A percentile compares a stretch with the other conserved stretches of the same genome.
Conservation (phyloP, 2,888 invertebrate genomes). For the Drosophila testacea region DNA sequence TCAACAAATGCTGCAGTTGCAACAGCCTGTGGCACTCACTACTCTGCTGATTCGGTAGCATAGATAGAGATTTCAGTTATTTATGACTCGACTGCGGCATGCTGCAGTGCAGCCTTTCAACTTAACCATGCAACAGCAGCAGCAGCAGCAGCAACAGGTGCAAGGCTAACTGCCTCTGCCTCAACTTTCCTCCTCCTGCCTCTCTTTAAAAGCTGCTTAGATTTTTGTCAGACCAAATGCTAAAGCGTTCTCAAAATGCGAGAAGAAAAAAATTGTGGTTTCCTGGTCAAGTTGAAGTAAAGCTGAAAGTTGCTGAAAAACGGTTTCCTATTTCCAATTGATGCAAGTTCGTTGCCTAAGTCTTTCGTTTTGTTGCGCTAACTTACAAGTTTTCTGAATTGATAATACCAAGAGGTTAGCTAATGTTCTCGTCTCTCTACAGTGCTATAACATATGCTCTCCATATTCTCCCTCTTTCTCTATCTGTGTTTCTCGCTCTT, state of each 20-base stretch:
- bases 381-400: constrained; percentile 2
- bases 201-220: constrained; percentile 28
- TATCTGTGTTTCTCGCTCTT: background rate
- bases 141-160: constrained; percentile 28
- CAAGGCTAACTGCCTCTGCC: constrained; percentile 3
- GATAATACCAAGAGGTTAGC: background rate
- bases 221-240: constrained; percentile 47
- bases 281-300: constrained; percentile 30
- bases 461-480: background rate
- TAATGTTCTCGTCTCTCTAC: background rate
- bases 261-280: constrained; percentile 23
- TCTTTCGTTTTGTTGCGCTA: constrained; percentile 34
- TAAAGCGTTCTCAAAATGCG: constrained; percentile 31
- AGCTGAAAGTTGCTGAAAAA: constrained; percentile 40
- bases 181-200: background rate
- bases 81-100: constrained; percentile 49
- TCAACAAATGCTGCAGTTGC: constrained; percentile 31
- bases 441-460: no score
- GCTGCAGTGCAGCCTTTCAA: constrained; percentile 42
- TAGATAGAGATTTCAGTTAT: constrained; percentile 60
- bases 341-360: constrained; percentile 53
- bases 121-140: constrained; percentile 42
- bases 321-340: constrained; percentile 38
- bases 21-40: constrained; percentile 31
- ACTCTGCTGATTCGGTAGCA: constrained; percentile 54